Conservation (phyloP, 2,113 vertebrate genomes). For the Marmota flaviventris region DNA sequence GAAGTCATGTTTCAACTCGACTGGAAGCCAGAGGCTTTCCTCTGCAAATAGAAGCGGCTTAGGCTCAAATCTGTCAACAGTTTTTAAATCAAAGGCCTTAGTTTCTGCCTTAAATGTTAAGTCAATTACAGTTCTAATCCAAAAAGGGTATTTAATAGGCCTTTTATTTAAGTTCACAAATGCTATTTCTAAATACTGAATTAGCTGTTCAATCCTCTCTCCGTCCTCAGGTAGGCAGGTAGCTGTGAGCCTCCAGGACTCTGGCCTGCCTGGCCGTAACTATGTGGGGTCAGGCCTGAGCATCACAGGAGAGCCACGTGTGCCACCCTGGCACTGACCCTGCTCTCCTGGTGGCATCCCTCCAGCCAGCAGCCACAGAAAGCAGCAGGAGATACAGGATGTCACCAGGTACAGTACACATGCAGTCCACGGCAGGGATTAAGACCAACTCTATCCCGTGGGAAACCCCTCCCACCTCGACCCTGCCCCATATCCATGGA, state of each 20-base stretch:
- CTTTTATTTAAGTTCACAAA: conserved; percentile 59
- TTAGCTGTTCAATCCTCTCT: neutral
- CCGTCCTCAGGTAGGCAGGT: neutral
- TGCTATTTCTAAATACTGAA: conserved; percentile 40
- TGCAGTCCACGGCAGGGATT: fast-evolving
- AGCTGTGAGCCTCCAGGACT: neutral
- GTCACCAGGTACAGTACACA: too few species aligned
- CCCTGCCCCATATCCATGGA: fast-evolving
- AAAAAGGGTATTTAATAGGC: conserved; percentile 55
- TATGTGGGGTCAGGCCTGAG: fast-evolving
- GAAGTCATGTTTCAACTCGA: neutral
- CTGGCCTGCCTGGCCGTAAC: fast-evolving
- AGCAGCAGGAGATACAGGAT: neutral
- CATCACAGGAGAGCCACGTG: fast-evolving
- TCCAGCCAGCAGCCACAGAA: neutral
- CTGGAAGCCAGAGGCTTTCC: neutral
- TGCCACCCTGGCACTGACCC: fast-evolving
- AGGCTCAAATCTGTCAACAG: conserved; percentile 45
- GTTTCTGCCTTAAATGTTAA: conserved; percentile 38
- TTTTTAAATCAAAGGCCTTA: conserved; percentile 70
- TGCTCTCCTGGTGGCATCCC: fast-evolving
- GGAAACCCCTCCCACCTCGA: neutral
- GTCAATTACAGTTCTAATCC: conserved; percentile 61
- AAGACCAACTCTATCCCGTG: fast-evolving
- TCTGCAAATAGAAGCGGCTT: neutral